Percentiles rank a stretch among this genome's conserved stretches.
phyloP scores from a whole-genome alignment of 2,797 vertebrate genomes.

The Calcarius lapponicus region DNA sequence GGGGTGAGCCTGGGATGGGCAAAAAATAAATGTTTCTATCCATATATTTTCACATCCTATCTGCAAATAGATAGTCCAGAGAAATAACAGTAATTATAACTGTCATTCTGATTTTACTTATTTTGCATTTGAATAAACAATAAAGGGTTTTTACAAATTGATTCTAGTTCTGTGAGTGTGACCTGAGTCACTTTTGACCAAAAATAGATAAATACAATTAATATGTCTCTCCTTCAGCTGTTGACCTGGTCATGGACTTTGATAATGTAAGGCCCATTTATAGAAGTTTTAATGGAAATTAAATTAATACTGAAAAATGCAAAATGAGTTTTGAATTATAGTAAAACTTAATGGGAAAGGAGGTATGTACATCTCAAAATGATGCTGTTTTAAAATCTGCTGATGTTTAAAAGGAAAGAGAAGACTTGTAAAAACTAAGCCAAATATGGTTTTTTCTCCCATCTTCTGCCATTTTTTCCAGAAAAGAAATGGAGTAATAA shows the following conservation, averaged over 20 bases:
- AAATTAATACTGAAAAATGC: slow-evolving; percentile 7
- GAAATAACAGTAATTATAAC: slow-evolving; percentile 24
- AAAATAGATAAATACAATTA: slow-evolving; percentile 26
- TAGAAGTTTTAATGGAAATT: background rate
- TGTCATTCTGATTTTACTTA: slow-evolving; percentile 13
- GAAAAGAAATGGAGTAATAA: background rate
- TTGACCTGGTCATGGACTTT: slow-evolving; percentile 7
- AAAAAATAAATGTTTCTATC: background rate
- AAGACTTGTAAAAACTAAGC: background rate
- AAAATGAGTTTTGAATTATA: background rate
- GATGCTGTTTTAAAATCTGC: background rate
- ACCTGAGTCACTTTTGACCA: slow-evolving; percentile 1
- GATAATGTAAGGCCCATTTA: background rate
- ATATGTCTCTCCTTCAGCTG: background rate
- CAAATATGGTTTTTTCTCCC: background rate
- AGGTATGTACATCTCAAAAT: background rate
- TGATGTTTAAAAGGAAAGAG: background rate
- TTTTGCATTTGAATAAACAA: slow-evolving; percentile 51
- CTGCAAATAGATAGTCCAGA: background rate
- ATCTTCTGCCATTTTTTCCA: background rate
- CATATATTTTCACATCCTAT: background rate
- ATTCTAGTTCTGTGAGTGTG: slow-evolving; percentile 1
- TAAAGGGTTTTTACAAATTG: background rate
- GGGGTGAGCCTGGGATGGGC: background rate
- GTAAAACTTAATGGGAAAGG: background rate